phyloP scores from a whole-genome alignment of 2,113 vertebrate genomes.

The Sylvilagus bachmani region DNA sequence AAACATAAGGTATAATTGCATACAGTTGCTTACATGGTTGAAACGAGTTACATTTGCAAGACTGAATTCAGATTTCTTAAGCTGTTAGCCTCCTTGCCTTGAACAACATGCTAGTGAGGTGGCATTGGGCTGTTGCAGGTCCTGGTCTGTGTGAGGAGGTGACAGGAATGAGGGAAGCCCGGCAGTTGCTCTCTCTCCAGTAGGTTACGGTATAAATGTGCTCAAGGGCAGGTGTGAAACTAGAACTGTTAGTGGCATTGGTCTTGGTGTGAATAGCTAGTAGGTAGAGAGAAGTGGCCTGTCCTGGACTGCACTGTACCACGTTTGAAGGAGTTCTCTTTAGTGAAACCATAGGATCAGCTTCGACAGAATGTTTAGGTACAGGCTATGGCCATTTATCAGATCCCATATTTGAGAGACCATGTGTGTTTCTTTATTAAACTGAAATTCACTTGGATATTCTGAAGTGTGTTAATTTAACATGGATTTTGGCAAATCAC shows the following conservation, averaged over 20 bases:
- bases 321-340: neutral
- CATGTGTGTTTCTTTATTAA: neutral
- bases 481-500: neutral
- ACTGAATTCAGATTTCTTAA: neutral
- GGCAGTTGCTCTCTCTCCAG: rapidly evolving
- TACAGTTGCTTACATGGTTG: neutral
- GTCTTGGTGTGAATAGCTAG: neutral
- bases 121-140: neutral
- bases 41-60: neutral
- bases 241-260: rapidly evolving
- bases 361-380: neutral
- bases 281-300: neutral
- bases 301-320: rapidly evolving
- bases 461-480: neutral
- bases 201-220: no score
- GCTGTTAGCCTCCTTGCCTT: neutral
- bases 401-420: neutral
- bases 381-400: neutral
- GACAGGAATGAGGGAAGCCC: rapidly evolving
- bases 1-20: rapidly evolving
- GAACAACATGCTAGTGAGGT: neutral
- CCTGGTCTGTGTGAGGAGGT: neutral
- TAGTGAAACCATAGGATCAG: rapidly evolving
- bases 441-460: neutral
- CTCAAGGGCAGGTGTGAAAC: neutral